Evolutionary conservation across 2,113 vertebrate genomes (phyloP).

Genomic region (Cromileptes altivelis): DNA sequence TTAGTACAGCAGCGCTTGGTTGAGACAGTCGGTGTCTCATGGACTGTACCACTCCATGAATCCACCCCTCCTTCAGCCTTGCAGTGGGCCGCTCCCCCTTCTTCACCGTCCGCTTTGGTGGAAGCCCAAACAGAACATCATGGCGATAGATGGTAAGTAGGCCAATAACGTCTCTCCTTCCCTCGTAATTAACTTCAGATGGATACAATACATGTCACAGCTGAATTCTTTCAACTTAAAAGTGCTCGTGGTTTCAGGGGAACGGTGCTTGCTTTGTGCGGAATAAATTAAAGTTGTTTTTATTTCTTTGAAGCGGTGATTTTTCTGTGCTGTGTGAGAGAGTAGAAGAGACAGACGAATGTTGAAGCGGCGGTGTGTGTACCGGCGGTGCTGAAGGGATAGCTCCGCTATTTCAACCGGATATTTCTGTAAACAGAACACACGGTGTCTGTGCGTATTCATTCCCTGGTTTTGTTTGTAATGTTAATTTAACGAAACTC

Average conservation of each 20-base stretch:
- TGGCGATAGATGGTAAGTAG: constrained; percentile 96
- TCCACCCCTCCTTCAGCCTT: neutral
- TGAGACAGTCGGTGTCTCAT: neutral
- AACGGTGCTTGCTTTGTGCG: neutral
- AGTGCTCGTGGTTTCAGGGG: neutral
- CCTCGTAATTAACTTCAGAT: constrained; percentile 60
- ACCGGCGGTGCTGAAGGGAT: constrained; percentile 80
- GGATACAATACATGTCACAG: constrained; percentile 4
- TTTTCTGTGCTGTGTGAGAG: constrained; percentile 26
- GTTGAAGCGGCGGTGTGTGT: constrained; percentile 8
- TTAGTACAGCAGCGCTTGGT: neutral
- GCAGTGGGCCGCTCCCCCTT: constrained; percentile 68
- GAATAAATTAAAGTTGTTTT: constrained; percentile 8
- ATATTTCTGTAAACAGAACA: neutral
- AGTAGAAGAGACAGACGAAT: neutral
- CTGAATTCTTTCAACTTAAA: neutral
- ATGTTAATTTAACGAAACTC: neutral
- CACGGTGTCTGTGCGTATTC: neutral
- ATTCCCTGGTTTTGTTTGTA: neutral
- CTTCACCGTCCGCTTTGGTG: constrained; percentile 80
- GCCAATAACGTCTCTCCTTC: constrained; percentile 85
- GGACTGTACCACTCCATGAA: constrained; percentile 65
- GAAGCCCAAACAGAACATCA: constrained; percentile 90
- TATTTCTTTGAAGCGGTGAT: neutral
- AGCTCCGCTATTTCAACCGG: constrained; percentile 61